Conservation (phyloP, 2,113 vertebrate species). For the Oplegnathus fasciatus region DNA sequence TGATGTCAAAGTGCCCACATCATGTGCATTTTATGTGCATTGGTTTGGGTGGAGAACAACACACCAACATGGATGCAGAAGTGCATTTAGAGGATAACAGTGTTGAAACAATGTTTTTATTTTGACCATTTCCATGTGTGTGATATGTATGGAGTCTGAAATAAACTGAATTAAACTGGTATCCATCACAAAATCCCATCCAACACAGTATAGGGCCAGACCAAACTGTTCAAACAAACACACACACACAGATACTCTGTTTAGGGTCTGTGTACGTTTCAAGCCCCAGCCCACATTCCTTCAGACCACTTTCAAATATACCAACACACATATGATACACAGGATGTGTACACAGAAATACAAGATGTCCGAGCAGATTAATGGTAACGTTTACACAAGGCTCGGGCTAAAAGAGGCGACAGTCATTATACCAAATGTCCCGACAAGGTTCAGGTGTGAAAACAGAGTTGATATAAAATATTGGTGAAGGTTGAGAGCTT, state of each 20-base stretch:
- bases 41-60: too few species aligned
- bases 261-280: neutral
- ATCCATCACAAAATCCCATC: slow-evolving; percentile 8
- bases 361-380: slow-evolving; percentile 3
- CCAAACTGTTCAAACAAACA: slow-evolving; percentile 15
- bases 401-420: neutral
- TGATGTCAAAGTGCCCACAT: neutral
- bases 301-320: slow-evolving; percentile 41
- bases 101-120: too few species aligned
- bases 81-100: neutral
- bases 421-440: neutral
- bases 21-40: neutral
- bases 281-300: slow-evolving; percentile 16
- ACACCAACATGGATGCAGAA: neutral
- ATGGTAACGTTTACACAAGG: neutral
- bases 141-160: neutral
- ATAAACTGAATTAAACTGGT: neutral
- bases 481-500: neutral
- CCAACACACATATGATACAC: neutral
- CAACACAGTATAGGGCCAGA: neutral
- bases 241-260: neutral
- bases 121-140: neutral
- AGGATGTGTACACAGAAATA: slow-evolving; percentile 20
- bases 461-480: neutral
- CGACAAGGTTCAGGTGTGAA: neutral